A percentile compares a stretch with the other conserved stretches of the same genome.
Evolutionary conservation across 2,113 vertebrate genomes (phyloP).

Genomic region (Neolamprologus devosi): DNA sequence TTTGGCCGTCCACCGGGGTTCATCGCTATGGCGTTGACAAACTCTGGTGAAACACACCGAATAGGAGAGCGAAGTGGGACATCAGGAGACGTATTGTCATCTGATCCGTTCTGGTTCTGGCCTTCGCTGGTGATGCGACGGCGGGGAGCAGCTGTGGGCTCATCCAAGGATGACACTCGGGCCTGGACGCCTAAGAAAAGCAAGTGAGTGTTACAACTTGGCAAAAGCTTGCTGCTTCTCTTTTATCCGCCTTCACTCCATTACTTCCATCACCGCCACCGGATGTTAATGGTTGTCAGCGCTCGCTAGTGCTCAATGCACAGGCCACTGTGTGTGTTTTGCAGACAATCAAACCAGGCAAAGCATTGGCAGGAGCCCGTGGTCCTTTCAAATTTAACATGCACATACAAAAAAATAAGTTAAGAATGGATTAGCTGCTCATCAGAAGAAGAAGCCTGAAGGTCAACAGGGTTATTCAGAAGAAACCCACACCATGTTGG

Average conservation of each 20-base stretch:
- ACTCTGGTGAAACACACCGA: constrained; percentile 88
- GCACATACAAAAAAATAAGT: not conserved
- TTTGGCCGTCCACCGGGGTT: constrained; percentile 97
- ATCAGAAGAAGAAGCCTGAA: not conserved
- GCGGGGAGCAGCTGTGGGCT: constrained; percentile 56
- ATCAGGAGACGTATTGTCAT: constrained; percentile 59
- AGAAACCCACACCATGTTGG: not conserved
- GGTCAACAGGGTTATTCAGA: not conserved
- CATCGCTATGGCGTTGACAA: constrained; percentile 87
- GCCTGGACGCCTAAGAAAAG: constrained; percentile 77
- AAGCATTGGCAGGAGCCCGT: not conserved
- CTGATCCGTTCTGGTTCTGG: constrained; percentile 75
- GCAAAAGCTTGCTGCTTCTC: not conserved
- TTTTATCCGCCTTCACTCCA: not conserved
- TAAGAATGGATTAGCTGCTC: not conserved
- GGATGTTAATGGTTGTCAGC: constrained; percentile 9
- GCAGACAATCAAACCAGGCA: not conserved
- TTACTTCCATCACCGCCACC: not conserved
- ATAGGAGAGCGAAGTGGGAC: constrained; percentile 80
- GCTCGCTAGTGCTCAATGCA: not conserved
- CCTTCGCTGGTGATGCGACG: constrained; percentile 78
- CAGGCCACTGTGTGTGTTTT: not conserved
- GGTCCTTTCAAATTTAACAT: not conserved
- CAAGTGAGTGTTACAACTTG: not conserved
- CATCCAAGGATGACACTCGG: constrained; percentile 68